Evolutionary conservation across 2,888 invertebrate genomes (phyloP).

Genomic region (Agriotes lineatus): DNA sequence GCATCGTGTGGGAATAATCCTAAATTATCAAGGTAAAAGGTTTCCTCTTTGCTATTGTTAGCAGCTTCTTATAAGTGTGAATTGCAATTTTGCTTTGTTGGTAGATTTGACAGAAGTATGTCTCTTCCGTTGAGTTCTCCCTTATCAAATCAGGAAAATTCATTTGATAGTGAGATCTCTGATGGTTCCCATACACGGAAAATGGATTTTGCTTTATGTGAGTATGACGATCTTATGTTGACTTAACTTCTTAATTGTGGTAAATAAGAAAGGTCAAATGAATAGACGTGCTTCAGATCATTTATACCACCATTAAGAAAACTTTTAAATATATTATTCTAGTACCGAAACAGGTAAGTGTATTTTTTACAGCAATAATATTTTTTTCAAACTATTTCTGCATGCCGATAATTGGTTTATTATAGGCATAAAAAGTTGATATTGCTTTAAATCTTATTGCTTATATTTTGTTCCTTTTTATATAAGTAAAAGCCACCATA

Average conservation of each 20-base stretch:
- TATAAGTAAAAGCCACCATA: slow-evolving; percentile 5
- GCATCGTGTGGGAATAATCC: slow-evolving; percentile 58
- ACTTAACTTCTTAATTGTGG: slow-evolving; percentile 42
- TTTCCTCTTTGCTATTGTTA: slow-evolving; percentile 12
- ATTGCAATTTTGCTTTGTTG: slow-evolving; percentile 51
- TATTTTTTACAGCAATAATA: not conserved
- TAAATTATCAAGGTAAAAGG: slow-evolving; percentile 66
- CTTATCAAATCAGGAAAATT: slow-evolving; percentile 67
- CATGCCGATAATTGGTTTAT: slow-evolving; percentile 18
- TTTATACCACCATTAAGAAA: slow-evolving; percentile 18
- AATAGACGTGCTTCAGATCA: too few species aligned
- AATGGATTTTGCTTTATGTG: slow-evolving; percentile 90
- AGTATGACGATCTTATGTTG: slow-evolving; percentile 64
- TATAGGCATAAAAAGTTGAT: slow-evolving; percentile 18
- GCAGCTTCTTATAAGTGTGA: slow-evolving; percentile 31
- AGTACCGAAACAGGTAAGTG: slow-evolving; percentile 26
- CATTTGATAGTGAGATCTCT: slow-evolving; percentile 66
- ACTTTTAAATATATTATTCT: not conserved
- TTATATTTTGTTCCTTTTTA: slow-evolving; percentile 1
- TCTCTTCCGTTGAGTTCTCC: slow-evolving; percentile 73
- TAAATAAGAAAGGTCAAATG: too few species aligned
- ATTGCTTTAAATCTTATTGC: slow-evolving; percentile 11
- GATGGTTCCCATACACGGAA: slow-evolving; percentile 72
- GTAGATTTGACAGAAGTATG: slow-evolving; percentile 79
- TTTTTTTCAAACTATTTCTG: slow-evolving; percentile 2